These are phyloP conservation scores for Thalassoma bifasciatum DNA, from an alignment of 2,113 vertebrate species.

Conservation along the genomic window DNA sequence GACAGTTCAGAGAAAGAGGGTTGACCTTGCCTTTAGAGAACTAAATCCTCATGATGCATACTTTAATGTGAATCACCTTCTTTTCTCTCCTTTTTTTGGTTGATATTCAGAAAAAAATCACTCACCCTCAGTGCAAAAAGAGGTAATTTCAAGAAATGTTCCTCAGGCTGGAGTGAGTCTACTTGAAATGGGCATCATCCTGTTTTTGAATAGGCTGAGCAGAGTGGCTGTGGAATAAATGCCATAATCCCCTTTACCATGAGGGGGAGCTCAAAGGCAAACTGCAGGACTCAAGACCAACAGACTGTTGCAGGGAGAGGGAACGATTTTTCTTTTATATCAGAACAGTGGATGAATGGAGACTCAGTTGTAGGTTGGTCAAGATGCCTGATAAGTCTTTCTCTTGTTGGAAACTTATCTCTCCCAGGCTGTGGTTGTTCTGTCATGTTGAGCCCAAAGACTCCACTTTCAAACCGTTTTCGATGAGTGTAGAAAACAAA, in stretches of 20 bases:
- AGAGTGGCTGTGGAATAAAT: conserved; percentile 29
- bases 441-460: neutral
- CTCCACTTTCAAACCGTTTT: neutral
- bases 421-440: neutral
- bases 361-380: conserved; percentile 8
- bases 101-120: conserved; percentile 17
- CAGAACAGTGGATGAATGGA: conserved; percentile 2
- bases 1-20: conserved; percentile 26
- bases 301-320: conserved; percentile 19
- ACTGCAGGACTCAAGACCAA: conserved; percentile 46
- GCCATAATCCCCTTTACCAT: conserved; percentile 70
- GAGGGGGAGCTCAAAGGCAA: conserved; percentile 79
- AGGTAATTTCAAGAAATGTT: conserved; percentile 2
- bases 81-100: conserved; percentile 3
- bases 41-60: conserved; percentile 35
- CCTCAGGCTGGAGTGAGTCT: conserved; percentile 10
- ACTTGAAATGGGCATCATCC: conserved; percentile 15
- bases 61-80: conserved; percentile 21
- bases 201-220: conserved; percentile 10
- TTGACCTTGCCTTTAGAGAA: conserved; percentile 58
- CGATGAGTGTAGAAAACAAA: conserved; percentile 3
- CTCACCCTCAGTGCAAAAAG: conserved; percentile 7
- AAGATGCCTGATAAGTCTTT: neutral
- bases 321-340: conserved; percentile 32
- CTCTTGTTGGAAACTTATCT: neutral